Evolutionary conservation across 2,888 invertebrate genomes (phyloP).

Genomic region (Brachypalpus laphriformis): DNA sequence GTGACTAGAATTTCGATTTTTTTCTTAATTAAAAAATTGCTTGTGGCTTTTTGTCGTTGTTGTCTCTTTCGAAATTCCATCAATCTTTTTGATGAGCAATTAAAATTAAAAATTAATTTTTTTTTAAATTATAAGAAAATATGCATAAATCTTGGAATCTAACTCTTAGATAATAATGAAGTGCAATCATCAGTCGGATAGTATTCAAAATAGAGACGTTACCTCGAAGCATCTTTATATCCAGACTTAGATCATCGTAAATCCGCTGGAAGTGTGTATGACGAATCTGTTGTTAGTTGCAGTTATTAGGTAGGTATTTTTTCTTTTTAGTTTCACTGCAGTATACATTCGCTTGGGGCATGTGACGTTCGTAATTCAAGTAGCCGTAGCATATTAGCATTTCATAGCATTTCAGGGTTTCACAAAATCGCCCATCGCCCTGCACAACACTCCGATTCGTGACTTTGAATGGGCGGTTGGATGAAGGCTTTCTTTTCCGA

Average conservation of each 20-base stretch:
- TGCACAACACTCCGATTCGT: slow-evolving; percentile 30
- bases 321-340: slow-evolving; percentile 27
- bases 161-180: slow-evolving; percentile 39
- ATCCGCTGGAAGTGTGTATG: slow-evolving; percentile 21
- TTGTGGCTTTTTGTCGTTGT: neutral
- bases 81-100: slow-evolving; percentile 58
- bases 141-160: slow-evolving; percentile 26
- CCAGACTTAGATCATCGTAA: slow-evolving; percentile 58
- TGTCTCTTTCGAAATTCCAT: slow-evolving; percentile 12
- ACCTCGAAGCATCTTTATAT: neutral
- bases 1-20: neutral
- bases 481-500: slow-evolving; percentile 69
- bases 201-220: neutral
- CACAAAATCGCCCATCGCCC: slow-evolving; percentile 25
- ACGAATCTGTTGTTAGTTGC: slow-evolving; percentile 41
- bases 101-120: slow-evolving; percentile 11
- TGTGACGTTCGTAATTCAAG: slow-evolving; percentile 56
- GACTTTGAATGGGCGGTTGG: slow-evolving; percentile 72
- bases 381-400: slow-evolving; percentile 42
- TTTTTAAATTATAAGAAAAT: slow-evolving; percentile 7
- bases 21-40: neutral
- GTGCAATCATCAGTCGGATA: slow-evolving; percentile 29
- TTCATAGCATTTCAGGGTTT: slow-evolving; percentile 45
- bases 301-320: slow-evolving; percentile 39
- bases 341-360: slow-evolving; percentile 27